These are phyloP conservation scores for Hoplostethus mediterraneus DNA, from an alignment of 2,797 vertebrate species.

Conservation along the genomic window DNA sequence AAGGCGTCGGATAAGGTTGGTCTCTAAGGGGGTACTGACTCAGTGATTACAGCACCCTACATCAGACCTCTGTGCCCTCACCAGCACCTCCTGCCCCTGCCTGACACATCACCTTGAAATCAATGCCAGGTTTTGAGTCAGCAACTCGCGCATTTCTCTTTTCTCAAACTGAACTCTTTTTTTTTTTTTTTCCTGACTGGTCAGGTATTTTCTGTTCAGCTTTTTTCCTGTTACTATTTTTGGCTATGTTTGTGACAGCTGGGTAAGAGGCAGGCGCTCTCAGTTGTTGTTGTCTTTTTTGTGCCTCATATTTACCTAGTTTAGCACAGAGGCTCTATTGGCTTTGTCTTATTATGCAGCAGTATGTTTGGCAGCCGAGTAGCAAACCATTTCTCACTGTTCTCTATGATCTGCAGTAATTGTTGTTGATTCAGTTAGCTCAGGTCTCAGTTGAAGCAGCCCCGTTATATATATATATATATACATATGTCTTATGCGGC, in stretches of 20 bases:
- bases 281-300: not conserved
- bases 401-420: constrained; percentile 1
- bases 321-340: not conserved
- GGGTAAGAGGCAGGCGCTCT: constrained; percentile 16
- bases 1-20: constrained; percentile 67
- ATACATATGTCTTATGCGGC: not conserved
- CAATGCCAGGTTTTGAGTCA: constrained; percentile 73
- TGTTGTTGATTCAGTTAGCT: constrained; percentile 4
- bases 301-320: not conserved
- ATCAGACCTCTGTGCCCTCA: constrained; percentile 66
- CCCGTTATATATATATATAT: not conserved
- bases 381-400: not conserved
- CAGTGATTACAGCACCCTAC: constrained; percentile 71
- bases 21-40: constrained; percentile 66
- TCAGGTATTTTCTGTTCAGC: constrained; percentile 48
- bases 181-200: constrained; percentile 31
- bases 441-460: constrained; percentile 20
- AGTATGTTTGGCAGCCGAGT: not conserved
- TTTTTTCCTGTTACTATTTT: constrained; percentile 29
- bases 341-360: constrained; percentile 27
- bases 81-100: constrained; percentile 43
- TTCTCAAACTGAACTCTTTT: constrained; percentile 18
- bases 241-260: constrained; percentile 38
- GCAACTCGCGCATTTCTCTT: constrained; percentile 56
- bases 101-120: constrained; percentile 69